phyloP scores from a whole-genome alignment of 2,888 invertebrate genomes.

The Fragum fragum region DNA sequence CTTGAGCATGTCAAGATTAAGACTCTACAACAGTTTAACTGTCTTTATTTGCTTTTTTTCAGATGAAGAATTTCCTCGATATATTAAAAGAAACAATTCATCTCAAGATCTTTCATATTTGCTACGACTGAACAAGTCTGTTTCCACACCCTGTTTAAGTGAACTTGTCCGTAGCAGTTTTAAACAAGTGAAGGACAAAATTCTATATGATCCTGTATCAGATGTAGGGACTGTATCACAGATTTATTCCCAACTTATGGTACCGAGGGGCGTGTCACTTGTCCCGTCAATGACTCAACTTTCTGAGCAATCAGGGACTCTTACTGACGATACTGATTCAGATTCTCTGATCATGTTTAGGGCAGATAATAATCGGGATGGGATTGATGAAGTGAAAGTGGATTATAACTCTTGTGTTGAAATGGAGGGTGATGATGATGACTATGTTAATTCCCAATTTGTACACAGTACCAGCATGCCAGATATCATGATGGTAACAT shows the following conservation, averaged over 20 bases:
- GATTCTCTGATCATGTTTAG: slow-evolving; percentile 60
- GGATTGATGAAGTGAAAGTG: not conserved
- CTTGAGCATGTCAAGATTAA: too few species aligned
- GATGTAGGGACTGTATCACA: slow-evolving; percentile 45
- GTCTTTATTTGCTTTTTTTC: too few species aligned
- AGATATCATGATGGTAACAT: slow-evolving; percentile 21
- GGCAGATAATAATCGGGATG: not conserved
- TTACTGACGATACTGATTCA: slow-evolving; percentile 16
- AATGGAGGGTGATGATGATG: slow-evolving; percentile 1
- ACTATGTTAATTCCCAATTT: not conserved
- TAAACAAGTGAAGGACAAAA: slow-evolving; percentile 23
- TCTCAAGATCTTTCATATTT: slow-evolving; percentile 7
- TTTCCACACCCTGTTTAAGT: slow-evolving; percentile 75
- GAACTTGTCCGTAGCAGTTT: slow-evolving; percentile 71
- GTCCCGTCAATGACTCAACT: slow-evolving; percentile 22
- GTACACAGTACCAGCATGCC: slow-evolving; percentile 25
- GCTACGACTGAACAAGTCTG: slow-evolving; percentile 42
- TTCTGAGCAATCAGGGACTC: not conserved
- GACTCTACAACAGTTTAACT: too few species aligned
- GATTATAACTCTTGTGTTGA: not conserved
- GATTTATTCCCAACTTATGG: slow-evolving; percentile 47
- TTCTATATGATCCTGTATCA: slow-evolving; percentile 41
- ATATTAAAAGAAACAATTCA: not conserved
- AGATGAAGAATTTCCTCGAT: slow-evolving; percentile 5
- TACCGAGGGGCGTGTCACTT: slow-evolving; percentile 42